Percentiles rank a stretch among this genome's conserved stretches.
These are phyloP conservation scores for Sardina pilchardus DNA, from an alignment of 2,113 vertebrate species.

Conservation along the genomic window DNA sequence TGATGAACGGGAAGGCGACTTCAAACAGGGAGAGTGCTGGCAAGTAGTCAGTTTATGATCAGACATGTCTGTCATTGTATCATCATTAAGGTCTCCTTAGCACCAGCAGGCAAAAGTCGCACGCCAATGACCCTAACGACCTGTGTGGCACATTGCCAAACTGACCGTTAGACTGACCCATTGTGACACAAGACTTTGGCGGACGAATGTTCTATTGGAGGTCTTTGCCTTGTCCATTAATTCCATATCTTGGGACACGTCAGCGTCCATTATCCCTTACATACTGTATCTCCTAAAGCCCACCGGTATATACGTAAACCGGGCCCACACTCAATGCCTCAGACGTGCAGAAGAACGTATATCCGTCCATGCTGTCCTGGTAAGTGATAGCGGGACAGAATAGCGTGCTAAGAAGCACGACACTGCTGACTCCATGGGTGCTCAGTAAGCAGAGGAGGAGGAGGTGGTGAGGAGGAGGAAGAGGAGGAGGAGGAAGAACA, in stretches of 20 bases:
- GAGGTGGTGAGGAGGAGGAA: background rate
- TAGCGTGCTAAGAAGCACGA: background rate
- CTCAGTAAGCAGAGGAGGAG: background rate
- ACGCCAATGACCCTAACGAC: background rate
- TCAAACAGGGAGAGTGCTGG: background rate
- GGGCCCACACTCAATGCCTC: background rate
- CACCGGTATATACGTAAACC: too few species aligned
- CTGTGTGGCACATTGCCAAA: background rate
- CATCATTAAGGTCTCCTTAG: background rate
- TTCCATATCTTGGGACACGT: too few species aligned
- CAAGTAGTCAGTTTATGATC: background rate
- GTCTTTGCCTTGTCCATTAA: too few species aligned
- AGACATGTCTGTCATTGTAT: background rate
- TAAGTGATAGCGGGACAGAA: background rate
- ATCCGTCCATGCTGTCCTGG: background rate
- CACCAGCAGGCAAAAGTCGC: background rate
- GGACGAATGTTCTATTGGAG: too few species aligned
- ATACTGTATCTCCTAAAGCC: too few species aligned
- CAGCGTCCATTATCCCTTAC: too few species aligned
- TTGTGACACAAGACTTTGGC: too few species aligned
- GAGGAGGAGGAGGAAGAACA: background rate
- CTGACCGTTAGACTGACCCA: background rate
- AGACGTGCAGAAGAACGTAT: background rate
- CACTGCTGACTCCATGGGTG: too few species aligned
- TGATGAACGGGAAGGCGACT: background rate